Evolutionary conservation across 2,888 invertebrate species (phyloP), one percentile per base, ranked within the genome.

Genomic region (Eupsilia transversa): DNA sequence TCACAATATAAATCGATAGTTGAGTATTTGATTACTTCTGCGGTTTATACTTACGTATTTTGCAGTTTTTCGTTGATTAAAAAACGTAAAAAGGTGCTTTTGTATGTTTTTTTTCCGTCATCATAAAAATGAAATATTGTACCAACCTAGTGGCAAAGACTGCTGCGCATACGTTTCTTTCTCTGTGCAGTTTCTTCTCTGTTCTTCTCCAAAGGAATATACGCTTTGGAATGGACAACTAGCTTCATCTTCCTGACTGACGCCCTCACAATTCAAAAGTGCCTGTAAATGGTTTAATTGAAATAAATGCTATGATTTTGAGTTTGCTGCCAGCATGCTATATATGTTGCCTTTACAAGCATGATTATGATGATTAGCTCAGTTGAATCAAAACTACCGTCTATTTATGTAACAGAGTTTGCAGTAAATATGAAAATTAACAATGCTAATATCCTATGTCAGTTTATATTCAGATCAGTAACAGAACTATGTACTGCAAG

Each of bases 361-460:
- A 4, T 43, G 10, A 27, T 54, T 35, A 33, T 68, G n/a, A n/a
- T n/a, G n/a, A 49, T 41, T 1, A 49, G 27, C 9, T 54, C 43
- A 30, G 46, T 41, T n/a, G 14, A 54, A 43, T 54, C 35, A 54
- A 74, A 61, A 74, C 57, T 46, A 33, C 20, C 10, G 14, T 49
- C 23, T 69, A 43, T 78, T 43, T 70, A 52, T 17, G 2, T 74
- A 52, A 5, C 41, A 66, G 10, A 46, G 71, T 33, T 54, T 12
- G 23, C 17, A 78, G 52, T 70, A 46, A 33, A 79, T 61, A 74
- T 46, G 46, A 49, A 60, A 76, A 79, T 76, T 61, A 79, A 61
- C 60, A 77, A 64, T 79, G 72, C 79, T 64, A 79, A 77, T 77
- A 57, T 20, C 30, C 3, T 27, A 35, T 52, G 74, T 52, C 57